Base-by-base conservation (phyloP, 2,113 vertebrate genomes). In the Felis chaus region DNA sequence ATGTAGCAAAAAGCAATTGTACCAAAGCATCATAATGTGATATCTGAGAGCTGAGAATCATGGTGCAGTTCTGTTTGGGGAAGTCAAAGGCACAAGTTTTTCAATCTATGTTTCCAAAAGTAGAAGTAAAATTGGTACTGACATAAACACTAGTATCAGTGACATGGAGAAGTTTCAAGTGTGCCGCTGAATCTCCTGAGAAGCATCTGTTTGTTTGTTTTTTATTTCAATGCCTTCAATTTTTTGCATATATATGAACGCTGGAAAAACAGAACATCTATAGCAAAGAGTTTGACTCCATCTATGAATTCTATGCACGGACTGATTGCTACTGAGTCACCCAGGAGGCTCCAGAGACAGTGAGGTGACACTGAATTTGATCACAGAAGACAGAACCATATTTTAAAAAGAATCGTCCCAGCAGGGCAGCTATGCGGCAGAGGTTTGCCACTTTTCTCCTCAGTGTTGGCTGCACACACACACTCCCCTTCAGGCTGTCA, bases 311-410 rank as follows among this genome's bases (percentile, higher is more conserved):
- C 97, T 86, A 19, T 78, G 73, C 71, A 71, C 69, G 89, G 79
- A 86, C 16, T 97, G 93, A 73, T 92, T 94, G 65, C 21, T 94
- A 25, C 89, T 78, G 86, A 84, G 73, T 96, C 79, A 90, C 63
- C 55, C 48, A 55, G 86, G n/a, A 96, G 39, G 53, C 89, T 87
- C 92, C 68, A 15, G 93, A 65, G 90, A 97, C 86, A 94, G 87
- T 65, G 68, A 81, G 65, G 23, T 90, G 80, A 79, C 65, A 85
- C 31, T 89, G 74, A 96, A 96, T 90, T 98, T 96, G 95, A 97
- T 96, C 79, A 71, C 10, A 92, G 86, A 95, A 92, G 98, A 96
- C 83, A 96, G 89, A 90, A 92, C 97, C 87, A 73, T 97, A 95
- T 95, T 97, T 97, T 95, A n/a, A 92, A 96, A 96, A 80, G 74